phyloP scores from a whole-genome alignment of 1,140 invertebrate genomes.

The Pseudomyrmex cubaensis region DNA sequence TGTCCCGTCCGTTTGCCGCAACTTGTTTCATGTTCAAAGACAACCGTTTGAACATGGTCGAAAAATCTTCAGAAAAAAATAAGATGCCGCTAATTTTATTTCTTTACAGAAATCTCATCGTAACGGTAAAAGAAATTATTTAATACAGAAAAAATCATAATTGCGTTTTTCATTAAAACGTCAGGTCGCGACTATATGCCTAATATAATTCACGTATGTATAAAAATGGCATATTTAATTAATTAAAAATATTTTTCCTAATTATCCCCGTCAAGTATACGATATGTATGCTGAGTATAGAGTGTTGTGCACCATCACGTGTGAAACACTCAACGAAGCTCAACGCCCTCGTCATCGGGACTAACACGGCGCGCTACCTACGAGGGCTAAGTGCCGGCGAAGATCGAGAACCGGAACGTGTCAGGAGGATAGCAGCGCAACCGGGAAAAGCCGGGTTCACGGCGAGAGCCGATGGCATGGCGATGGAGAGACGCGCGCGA shows the following conservation, averaged over 20 bases:
- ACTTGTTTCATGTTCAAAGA: constrained; percentile 76
- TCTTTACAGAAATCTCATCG: neutral
- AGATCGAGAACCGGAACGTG: constrained; percentile 68
- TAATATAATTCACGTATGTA: neutral
- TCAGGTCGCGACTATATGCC: neutral
- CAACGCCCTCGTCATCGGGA: constrained; percentile 38
- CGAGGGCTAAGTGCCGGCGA: constrained; percentile 47
- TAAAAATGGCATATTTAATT: no score
- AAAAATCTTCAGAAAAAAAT: constrained; percentile 8
- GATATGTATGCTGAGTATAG: neutral
- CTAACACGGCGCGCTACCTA: constrained; percentile 37
- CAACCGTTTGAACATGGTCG: constrained; percentile 44
- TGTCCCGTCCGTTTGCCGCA: constrained; percentile 65
- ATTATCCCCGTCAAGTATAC: constrained; percentile 21
- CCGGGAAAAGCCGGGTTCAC: constrained; percentile 49
- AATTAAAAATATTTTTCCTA: neutral
- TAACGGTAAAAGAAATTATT: no score
- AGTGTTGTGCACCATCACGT: neutral
- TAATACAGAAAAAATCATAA: no score
- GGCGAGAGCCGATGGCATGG: constrained; percentile 67
- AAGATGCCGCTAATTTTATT: neutral
- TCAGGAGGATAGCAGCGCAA: constrained; percentile 51
- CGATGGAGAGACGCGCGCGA: constrained; percentile 65
- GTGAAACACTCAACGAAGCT: constrained; percentile 30
- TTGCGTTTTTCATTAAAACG: no score